These are phyloP conservation scores for Timandra comae DNA, from an alignment of 2,888 invertebrate species.

Conservation along the genomic window DNA sequence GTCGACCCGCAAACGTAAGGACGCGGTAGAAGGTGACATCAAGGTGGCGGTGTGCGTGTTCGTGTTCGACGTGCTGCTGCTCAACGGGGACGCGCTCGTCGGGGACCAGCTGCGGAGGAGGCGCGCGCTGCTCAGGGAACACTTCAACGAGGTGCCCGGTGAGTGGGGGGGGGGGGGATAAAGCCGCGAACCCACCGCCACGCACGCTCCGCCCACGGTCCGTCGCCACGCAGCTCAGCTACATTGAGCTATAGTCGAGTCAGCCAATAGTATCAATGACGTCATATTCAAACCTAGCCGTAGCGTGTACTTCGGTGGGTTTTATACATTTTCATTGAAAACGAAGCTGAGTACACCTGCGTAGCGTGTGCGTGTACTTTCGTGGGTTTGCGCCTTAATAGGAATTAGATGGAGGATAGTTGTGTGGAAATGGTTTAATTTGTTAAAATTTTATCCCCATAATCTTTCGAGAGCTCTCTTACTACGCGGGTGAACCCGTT, in stretches of 20 bases:
- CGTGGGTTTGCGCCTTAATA: too few relatives aligned
- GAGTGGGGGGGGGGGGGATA: not conserved
- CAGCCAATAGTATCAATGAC: not conserved
- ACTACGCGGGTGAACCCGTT: too few relatives aligned
- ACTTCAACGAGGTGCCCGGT: constrained; percentile 83
- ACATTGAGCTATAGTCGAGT: not conserved
- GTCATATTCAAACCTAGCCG: not conserved
- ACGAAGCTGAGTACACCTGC: too few relatives aligned
- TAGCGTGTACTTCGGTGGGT: too few relatives aligned
- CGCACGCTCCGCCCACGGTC: not conserved
- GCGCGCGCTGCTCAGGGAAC: constrained; percentile 81
- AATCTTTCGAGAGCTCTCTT: too few relatives aligned
- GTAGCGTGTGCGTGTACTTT: too few relatives aligned
- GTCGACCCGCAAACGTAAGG: constrained; percentile 96
- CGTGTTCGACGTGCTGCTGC: constrained; percentile 95
- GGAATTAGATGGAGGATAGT: too few relatives aligned
- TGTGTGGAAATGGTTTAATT: too few relatives aligned
- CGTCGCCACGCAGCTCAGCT: too few relatives aligned
- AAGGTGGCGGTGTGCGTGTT: constrained; percentile 93
- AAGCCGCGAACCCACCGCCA: not conserved
- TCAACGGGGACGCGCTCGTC: constrained; percentile 92
- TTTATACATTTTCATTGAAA: too few relatives aligned
- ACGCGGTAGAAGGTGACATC: constrained; percentile 66
- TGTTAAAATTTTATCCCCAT: too few relatives aligned
- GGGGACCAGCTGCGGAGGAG: constrained; percentile 84